Percentiles rank a stretch among this genome's conserved stretches.
Evolutionary conservation across 2,797 vertebrate species (phyloP).

Genomic region (Poliocrania exsul): DNA sequence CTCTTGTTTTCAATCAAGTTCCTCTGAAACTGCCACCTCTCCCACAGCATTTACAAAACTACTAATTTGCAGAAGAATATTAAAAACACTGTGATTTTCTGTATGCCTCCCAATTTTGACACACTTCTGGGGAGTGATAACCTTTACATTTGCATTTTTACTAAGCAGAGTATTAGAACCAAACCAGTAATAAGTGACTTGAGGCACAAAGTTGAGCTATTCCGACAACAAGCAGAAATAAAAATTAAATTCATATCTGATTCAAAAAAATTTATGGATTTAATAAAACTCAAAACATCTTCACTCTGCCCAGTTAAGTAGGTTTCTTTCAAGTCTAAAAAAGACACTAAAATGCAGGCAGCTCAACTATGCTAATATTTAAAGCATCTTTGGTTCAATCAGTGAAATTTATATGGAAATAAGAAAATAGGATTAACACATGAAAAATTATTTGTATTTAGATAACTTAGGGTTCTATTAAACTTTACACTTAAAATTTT

Average conservation of each 20-base stretch:
- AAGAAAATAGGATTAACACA: background rate
- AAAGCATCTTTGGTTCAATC: background rate
- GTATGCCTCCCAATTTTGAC: background rate
- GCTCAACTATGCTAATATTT: background rate
- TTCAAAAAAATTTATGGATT: background rate
- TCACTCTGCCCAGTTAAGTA: background rate
- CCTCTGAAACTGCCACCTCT: slow-evolving; percentile 37
- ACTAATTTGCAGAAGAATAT: slow-evolving; percentile 12
- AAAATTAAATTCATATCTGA: background rate
- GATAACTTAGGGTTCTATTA: background rate
- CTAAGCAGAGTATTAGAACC: background rate
- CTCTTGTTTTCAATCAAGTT: slow-evolving; percentile 41
- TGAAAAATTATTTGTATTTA: background rate
- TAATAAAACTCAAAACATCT: background rate
- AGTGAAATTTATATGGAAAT: slow-evolving; percentile 2
- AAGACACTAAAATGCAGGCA: background rate
- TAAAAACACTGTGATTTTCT: slow-evolving; percentile 29
- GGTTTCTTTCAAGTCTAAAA: background rate
- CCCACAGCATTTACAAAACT: slow-evolving; percentile 10
- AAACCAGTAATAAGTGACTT: background rate
- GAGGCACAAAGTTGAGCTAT: background rate
- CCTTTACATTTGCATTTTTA: background rate
- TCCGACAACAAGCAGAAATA: background rate
- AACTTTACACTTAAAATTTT: background rate
- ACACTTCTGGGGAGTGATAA: background rate